These are phyloP conservation scores for Allolobophora icterica DNA, from an alignment of 2,888 invertebrate genomes.

Conservation along the genomic window DNA sequence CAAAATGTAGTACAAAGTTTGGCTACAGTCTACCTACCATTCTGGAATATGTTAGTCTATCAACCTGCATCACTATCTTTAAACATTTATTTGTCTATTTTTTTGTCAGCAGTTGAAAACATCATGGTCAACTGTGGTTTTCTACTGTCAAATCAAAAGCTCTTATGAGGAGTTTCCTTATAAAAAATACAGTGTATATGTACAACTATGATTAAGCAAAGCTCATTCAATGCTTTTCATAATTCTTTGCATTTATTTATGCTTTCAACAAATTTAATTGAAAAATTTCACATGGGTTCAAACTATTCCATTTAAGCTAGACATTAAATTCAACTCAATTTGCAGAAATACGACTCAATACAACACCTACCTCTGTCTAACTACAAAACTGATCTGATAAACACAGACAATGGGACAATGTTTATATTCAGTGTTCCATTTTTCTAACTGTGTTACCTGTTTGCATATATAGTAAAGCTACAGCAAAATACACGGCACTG, in stretches of 20 bases:
- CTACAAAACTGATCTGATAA: background rate
- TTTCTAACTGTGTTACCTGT: background rate
- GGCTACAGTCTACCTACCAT: no score
- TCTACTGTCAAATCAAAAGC: no score
- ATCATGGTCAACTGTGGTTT: no score
- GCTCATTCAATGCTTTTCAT: background rate
- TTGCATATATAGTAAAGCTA: background rate
- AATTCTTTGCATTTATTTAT: slow-evolving; percentile 14
- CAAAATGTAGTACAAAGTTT: no score
- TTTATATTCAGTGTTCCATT: no score
- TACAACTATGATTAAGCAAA: background rate
- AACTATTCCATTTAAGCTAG: background rate
- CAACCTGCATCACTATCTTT: no score
- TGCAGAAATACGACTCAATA: background rate
- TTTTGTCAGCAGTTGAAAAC: no score
- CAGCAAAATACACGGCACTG: background rate
- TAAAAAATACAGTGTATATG: no score
- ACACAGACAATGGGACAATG: background rate
- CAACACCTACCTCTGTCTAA: background rate
- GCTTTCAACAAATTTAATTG: background rate
- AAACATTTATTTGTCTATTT: no score
- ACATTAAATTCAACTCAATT: background rate
- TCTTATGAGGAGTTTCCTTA: no score
- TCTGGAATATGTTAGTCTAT: no score
- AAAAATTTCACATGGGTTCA: background rate